Conservation (phyloP, 2,113 vertebrate genomes). For the Oncorhynchus mykiss region DNA sequence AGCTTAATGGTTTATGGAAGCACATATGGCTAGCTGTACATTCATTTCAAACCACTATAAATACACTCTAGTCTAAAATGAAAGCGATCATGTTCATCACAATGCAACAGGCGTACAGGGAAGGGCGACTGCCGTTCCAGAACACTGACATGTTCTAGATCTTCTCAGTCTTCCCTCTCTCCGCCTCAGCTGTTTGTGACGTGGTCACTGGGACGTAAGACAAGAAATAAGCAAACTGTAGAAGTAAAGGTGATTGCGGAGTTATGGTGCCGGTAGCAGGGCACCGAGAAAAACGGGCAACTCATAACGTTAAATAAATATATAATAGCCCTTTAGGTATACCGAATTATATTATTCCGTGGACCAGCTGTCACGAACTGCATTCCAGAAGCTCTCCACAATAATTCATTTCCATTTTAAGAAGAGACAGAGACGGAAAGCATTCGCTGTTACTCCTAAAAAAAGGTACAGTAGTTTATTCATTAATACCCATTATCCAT, state of each 20-base stretch:
- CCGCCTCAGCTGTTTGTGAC: conserved; percentile 66
- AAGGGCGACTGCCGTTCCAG: conserved; percentile 32
- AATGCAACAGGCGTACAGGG: conserved; percentile 42
- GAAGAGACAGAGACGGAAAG: conserved; percentile 6
- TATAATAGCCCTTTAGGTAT: not conserved
- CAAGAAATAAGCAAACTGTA: conserved; percentile 3
- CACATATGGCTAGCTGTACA: too few relatives aligned
- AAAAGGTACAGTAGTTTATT: not conserved
- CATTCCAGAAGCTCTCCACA: conserved; percentile 21
- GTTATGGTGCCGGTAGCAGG: not conserved
- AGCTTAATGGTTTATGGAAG: too few relatives aligned
- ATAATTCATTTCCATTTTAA: conserved; percentile 20
- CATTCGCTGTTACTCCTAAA: conserved; percentile 26
- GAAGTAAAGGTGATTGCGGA: too few relatives aligned
- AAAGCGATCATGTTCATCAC: not conserved
- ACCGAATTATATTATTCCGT: not conserved
- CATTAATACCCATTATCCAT: not conserved
- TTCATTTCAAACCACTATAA: too few relatives aligned
- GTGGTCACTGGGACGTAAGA: conserved; percentile 18
- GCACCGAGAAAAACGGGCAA: not conserved
- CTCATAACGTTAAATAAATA: not conserved
- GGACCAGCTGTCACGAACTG: conserved; percentile 28
- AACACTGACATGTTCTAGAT: conserved; percentile 65
- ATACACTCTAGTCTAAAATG: too few relatives aligned
- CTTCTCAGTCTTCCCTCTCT: conserved; percentile 21